Evolutionary conservation across 2,113 vertebrate species (phyloP).

Genomic region (Stercorarius parasiticus): DNA sequence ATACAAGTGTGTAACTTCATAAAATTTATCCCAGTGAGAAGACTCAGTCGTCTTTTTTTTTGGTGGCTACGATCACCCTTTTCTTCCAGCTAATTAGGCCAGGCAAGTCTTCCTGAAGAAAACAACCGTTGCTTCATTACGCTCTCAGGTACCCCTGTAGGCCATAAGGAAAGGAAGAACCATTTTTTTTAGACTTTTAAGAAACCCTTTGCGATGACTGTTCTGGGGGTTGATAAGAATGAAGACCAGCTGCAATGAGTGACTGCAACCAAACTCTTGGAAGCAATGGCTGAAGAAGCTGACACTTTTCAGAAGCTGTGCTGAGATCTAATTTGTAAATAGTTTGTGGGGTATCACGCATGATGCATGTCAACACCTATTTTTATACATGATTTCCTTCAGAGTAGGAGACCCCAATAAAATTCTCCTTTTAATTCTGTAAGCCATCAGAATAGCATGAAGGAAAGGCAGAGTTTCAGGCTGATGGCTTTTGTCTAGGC

Average conservation of each 20-base stretch:
- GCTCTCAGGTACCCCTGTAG: background rate
- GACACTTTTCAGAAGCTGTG: background rate
- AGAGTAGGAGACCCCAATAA: background rate
- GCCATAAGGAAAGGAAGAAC: background rate
- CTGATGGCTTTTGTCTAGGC: background rate
- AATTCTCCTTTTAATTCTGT: background rate
- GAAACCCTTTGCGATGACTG: background rate
- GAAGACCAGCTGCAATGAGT: background rate
- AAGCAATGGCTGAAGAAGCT: background rate
- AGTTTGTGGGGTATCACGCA: rapidly evolving
- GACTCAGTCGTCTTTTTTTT: background rate
- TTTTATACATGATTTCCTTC: background rate
- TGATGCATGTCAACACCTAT: rapidly evolving
- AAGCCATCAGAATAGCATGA: rapidly evolving
- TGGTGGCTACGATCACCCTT: background rate
- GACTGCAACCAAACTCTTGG: background rate
- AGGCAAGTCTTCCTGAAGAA: background rate
- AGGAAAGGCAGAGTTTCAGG: background rate
- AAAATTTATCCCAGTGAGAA: background rate
- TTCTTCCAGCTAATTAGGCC: background rate
- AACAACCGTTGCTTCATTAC: background rate
- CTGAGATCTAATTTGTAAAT: background rate
- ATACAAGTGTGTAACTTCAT: background rate
- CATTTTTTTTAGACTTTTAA: background rate
- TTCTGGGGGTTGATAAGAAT: background rate